Conservation (phyloP, 2,888 invertebrate genomes). For the Drosophila setosimentum region DNA sequence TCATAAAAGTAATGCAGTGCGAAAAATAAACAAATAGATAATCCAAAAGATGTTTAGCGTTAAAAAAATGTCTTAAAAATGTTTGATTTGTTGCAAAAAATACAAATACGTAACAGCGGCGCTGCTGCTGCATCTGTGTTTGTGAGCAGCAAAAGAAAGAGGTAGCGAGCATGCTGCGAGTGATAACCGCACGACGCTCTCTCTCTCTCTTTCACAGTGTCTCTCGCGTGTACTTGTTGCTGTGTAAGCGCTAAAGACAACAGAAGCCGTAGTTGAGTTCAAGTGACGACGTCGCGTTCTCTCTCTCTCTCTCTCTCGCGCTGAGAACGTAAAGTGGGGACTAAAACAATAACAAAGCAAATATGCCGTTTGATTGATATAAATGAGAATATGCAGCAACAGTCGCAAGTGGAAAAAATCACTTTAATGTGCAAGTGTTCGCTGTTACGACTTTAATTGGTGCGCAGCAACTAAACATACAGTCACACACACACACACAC, state of each 20-base stretch:
- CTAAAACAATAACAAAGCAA: slow-evolving; percentile 40
- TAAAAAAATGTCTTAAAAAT: slow-evolving; percentile 42
- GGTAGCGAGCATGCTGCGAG: slow-evolving; percentile 26
- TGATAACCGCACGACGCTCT: slow-evolving; percentile 64
- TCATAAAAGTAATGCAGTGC: slow-evolving; percentile 33
- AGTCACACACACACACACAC: slow-evolving; percentile 17
- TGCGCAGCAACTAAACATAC: slow-evolving; percentile 33
- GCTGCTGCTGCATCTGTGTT: slow-evolving; percentile 30
- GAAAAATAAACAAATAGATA: slow-evolving; percentile 24
- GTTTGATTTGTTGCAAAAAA: slow-evolving; percentile 68
- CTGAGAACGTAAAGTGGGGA: slow-evolving; percentile 43
- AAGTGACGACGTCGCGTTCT: slow-evolving; percentile 62
- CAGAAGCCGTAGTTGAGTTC: slow-evolving; percentile 78
- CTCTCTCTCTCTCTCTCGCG: slow-evolving; percentile 11
- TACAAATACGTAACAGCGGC: slow-evolving; percentile 69
- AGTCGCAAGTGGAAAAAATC: slow-evolving; percentile 51
- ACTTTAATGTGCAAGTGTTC: slow-evolving; percentile 59
- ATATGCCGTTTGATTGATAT: slow-evolving; percentile 65
- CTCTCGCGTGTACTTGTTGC: slow-evolving; percentile 48
- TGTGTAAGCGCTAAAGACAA: slow-evolving; percentile 45
- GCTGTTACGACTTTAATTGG: slow-evolving; percentile 58
- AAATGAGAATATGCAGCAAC: slow-evolving; percentile 70
- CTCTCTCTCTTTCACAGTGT: slow-evolving; percentile 1
- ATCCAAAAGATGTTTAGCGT: slow-evolving; percentile 22
- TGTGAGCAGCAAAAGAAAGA: slow-evolving; percentile 38